phyloP scores from a whole-genome alignment of 2,797 vertebrate genomes.

The Peromyscus melanophrys region DNA sequence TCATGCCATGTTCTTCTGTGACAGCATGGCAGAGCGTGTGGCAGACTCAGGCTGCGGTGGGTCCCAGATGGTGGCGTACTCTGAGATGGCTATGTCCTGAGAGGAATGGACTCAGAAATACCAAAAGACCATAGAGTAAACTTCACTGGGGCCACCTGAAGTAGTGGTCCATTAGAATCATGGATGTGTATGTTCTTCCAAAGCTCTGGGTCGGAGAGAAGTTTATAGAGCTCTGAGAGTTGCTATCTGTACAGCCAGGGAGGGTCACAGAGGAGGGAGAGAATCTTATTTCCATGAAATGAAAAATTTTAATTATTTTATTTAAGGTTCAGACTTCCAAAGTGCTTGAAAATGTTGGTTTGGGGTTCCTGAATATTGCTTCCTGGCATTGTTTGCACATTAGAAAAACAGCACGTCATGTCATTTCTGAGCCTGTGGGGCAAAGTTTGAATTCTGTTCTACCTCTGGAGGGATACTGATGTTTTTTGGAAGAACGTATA shows the following conservation, averaged over 20 bases:
- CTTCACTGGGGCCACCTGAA: not conserved
- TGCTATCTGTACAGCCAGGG: not conserved
- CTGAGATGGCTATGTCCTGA: not conserved
- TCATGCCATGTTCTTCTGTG: not conserved
- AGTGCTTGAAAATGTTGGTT: not conserved
- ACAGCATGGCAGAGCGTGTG: not conserved
- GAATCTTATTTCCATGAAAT: not conserved
- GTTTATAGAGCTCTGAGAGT: not conserved
- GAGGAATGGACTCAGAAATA: not conserved
- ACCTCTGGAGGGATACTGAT: not conserved
- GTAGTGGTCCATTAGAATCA: not conserved
- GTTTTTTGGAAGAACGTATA: not conserved
- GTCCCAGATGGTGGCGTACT: not conserved
- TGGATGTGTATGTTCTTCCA: not conserved
- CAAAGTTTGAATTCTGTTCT: slow-evolving; percentile 41
- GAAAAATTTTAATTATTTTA: not conserved
- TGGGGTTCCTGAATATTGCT: slow-evolving; percentile 19
- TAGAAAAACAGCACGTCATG: not conserved
- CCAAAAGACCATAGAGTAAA: too few relatives aligned
- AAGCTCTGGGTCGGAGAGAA: not conserved
- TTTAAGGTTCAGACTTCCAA: not conserved
- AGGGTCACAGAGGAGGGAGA: not conserved
- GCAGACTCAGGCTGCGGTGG: not conserved
- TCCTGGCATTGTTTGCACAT: not conserved
- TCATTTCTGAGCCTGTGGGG: not conserved